These are phyloP conservation scores for Meiosimyza platycephala DNA, from an alignment of 2,888 invertebrate genomes.

Conservation along the genomic window DNA sequence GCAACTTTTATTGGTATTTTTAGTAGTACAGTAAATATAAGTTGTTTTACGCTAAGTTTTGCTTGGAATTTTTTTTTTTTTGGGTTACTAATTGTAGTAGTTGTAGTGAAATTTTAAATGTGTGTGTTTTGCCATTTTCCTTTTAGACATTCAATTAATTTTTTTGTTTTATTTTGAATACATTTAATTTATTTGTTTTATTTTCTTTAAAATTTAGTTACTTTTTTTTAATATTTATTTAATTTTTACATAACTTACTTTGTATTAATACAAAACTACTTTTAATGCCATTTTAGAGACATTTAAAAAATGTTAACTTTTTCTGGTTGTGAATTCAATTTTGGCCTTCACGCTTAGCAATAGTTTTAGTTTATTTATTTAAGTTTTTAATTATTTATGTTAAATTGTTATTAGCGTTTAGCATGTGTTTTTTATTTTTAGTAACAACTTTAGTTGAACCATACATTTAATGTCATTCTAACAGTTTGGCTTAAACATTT, in stretches of 20 bases:
- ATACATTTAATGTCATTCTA: neutral
- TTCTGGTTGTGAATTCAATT: constrained; percentile 21
- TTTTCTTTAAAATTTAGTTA: constrained; percentile 6
- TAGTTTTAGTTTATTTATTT: constrained; percentile 8
- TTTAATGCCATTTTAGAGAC: constrained; percentile 29
- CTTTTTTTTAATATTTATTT: constrained; percentile 10
- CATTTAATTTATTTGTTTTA: no score
- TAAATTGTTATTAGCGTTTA: no score
- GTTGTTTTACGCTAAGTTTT: no score
- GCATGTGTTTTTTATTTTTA: no score
- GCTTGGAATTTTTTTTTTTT: no score
- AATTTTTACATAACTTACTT: constrained; percentile 11
- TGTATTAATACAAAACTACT: constrained; percentile 31
- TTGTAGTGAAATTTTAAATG: no score
- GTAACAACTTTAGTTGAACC: neutral
- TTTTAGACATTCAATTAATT: no score
- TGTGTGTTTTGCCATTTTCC: no score
- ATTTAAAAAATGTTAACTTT: constrained; percentile 44
- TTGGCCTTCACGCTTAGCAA: constrained; percentile 26
- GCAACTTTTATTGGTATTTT: neutral
- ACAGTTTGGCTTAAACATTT: neutral
- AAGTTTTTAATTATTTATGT: neutral
- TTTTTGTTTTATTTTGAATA: no score
- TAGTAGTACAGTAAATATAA: neutral
- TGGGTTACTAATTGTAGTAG: no score